phyloP scores from a whole-genome alignment of 2,888 invertebrate species.

The Archips xylosteana region DNA sequence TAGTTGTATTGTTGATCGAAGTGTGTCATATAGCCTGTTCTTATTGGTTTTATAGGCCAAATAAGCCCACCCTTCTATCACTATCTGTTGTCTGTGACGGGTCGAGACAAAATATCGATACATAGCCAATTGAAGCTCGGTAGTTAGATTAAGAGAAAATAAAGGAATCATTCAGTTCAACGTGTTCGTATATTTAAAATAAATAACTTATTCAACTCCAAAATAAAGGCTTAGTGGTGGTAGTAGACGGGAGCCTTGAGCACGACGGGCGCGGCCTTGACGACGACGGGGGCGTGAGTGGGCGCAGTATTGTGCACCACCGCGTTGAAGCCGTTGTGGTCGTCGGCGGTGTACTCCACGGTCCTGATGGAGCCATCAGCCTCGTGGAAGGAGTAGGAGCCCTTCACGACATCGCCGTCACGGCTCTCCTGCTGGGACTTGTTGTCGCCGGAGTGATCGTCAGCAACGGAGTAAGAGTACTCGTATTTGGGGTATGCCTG shows the following conservation, averaged over 20 bases:
- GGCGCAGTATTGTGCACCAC: conserved; percentile 58
- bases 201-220: conserved; percentile 22
- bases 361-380: conserved; percentile 80
- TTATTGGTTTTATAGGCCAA: no score
- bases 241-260: conserved; percentile 30
- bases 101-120: no score
- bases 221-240: conserved; percentile 27
- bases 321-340: conserved; percentile 73
- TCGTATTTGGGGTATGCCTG: conserved; percentile 79
- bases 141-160: no score
- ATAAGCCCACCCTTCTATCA: no score
- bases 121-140: neutral
- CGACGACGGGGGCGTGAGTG: conserved; percentile 47
- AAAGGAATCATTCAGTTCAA: neutral
- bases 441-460: conserved; percentile 78
- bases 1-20: no score
- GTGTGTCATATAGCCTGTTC: no score
- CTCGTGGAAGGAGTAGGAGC: conserved; percentile 82
- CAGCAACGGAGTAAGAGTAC: conserved; percentile 76
- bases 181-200: conserved; percentile 8
- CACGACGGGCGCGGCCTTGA: conserved; percentile 1
- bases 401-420: conserved; percentile 83
- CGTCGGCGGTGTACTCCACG: conserved; percentile 80
- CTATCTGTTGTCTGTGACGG: no score
- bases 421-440: conserved; percentile 78